These are phyloP conservation scores for Achlya flavicornis DNA, from an alignment of 2,888 invertebrate species.

Conservation along the genomic window DNA sequence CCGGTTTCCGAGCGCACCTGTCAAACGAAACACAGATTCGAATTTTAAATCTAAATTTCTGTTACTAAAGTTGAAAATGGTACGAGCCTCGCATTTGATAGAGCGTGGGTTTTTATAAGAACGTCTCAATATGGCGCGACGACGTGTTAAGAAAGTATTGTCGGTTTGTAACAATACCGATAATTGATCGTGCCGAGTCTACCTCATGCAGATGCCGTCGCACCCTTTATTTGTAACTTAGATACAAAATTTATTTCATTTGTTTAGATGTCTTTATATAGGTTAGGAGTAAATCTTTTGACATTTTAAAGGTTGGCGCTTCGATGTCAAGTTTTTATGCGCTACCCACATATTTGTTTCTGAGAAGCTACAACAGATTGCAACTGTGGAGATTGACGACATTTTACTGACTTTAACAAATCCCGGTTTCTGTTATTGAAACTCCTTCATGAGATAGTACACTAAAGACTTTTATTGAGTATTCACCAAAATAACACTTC, in stretches of 20 bases:
- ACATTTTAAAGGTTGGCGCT: constrained; percentile 48
- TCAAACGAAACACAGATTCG: constrained; percentile 44
- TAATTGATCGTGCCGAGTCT: constrained; percentile 74
- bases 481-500: too few species aligned
- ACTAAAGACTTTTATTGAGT: too few species aligned
- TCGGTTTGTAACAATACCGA: constrained; percentile 66
- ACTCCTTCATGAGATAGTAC: too few species aligned
- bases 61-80: constrained; percentile 39
- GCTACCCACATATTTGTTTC: constrained; percentile 20
- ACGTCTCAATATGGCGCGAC: constrained; percentile 65
- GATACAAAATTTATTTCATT: constrained; percentile 63
- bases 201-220: constrained; percentile 64
- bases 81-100: constrained; percentile 32
- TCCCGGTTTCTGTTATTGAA: neutral
- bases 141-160: constrained; percentile 68
- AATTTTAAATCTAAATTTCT: constrained; percentile 48
- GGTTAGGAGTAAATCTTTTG: constrained; percentile 63
- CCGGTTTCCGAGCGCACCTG: constrained; percentile 77
- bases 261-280: constrained; percentile 60
- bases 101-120: constrained; percentile 50
- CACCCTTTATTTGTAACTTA: constrained; percentile 62
- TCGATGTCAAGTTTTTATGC: constrained; percentile 34
- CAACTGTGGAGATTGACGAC: neutral
- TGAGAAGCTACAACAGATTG: neutral
- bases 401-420: neutral